phyloP scores from a whole-genome alignment of 2,888 invertebrate genomes.

The Ectemnius cavifrons region DNA sequence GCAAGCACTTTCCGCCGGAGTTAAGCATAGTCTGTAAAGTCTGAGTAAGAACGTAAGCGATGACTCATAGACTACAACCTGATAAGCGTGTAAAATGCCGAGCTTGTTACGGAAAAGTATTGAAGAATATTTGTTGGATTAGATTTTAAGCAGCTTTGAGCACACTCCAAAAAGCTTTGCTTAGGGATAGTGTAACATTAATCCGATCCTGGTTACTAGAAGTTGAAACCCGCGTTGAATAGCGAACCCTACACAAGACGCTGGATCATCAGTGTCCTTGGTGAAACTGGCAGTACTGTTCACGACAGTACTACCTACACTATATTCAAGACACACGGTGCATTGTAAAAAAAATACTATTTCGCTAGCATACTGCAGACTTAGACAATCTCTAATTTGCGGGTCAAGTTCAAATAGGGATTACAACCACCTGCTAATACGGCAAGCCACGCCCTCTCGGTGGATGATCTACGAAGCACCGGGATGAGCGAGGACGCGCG shows the following conservation, averaged over 20 bases:
- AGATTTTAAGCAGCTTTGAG: too few relatives aligned
- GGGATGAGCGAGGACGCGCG: slow-evolving; percentile 23
- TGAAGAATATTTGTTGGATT: background rate
- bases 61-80: slow-evolving; percentile 42
- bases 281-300: too few relatives aligned
- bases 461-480: slow-evolving; percentile 45
- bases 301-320: too few relatives aligned
- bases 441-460: slow-evolving; percentile 63
- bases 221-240: background rate
- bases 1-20: too few relatives aligned
- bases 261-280: background rate
- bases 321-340: too few relatives aligned
- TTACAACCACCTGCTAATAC: slow-evolving; percentile 62
- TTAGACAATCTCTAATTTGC: slow-evolving; percentile 12
- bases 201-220: too few relatives aligned
- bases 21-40: slow-evolving; percentile 4
- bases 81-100: slow-evolving; percentile 38
- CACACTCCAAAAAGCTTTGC: too few relatives aligned
- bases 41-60: slow-evolving; percentile 31
- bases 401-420: slow-evolving; percentile 49
- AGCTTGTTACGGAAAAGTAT: background rate
- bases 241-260: background rate
- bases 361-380: too few relatives aligned
- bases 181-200: too few relatives aligned
- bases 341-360: too few relatives aligned